phyloP scores from a whole-genome alignment of 2,797 vertebrate genomes.

The Tapera naevia region DNA sequence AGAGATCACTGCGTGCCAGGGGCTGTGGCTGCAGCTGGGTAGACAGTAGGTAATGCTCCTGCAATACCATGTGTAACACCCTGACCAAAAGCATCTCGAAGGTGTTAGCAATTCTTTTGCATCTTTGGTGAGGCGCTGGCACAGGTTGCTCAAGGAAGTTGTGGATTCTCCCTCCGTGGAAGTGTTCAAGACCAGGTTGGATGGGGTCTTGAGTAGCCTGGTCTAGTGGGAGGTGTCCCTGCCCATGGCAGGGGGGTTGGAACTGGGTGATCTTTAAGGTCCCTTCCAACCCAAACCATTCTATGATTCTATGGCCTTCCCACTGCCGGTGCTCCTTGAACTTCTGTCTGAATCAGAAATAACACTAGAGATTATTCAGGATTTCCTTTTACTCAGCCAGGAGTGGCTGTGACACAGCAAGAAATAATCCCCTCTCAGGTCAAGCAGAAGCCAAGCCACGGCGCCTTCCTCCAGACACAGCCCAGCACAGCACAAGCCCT shows the following conservation, averaged over 20 bases:
- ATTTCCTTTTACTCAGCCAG: constrained; percentile 47
- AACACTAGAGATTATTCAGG: constrained; percentile 6
- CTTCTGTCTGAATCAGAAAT: constrained; percentile 10
- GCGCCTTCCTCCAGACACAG: background rate
- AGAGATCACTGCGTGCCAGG: background rate
- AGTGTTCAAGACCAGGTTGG: too few relatives aligned
- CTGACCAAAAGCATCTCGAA: background rate
- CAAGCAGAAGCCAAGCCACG: background rate
- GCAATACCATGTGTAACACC: background rate
- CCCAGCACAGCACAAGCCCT: background rate
- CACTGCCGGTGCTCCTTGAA: background rate
- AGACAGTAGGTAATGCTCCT: background rate
- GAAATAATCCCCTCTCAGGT: constrained; percentile 13
- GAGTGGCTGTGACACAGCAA: constrained; percentile 47
- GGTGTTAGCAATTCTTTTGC: background rate
- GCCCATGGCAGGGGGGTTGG: too few relatives aligned
- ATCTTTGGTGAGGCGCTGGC: too few relatives aligned
- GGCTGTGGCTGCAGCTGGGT: background rate
- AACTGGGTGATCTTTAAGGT: too few relatives aligned
- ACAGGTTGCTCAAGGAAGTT: too few relatives aligned
- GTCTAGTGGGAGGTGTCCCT: too few relatives aligned
- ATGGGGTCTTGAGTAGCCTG: too few relatives aligned
- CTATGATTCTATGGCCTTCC: too few relatives aligned
- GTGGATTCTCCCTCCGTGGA: too few relatives aligned
- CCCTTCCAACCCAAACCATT: too few relatives aligned